Evolutionary conservation across 2,113 vertebrate genomes (phyloP), one percentile per base, ranked within the genome.

Genomic region (Progne subis): DNA sequence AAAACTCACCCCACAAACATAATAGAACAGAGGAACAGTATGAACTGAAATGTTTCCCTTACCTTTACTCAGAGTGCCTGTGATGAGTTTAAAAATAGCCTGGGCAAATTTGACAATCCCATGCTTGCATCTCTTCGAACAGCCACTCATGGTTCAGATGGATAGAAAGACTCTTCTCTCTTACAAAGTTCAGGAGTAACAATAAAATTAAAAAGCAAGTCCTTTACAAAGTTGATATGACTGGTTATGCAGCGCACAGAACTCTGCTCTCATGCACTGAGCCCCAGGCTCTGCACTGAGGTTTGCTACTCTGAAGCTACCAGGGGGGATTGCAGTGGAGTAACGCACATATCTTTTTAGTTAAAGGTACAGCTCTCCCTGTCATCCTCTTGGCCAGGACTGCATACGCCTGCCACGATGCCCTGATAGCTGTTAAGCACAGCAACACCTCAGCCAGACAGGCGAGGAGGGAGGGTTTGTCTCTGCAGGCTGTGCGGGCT

Each of bases 41-140:
- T 34, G 44, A 83, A 80, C 11, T 9, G 20, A 57, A 64, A 70
- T 2, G 2, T n/a, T 79, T 57, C 63, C 76, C 97, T 80, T 98
- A 99, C 99, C 99, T 99, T 99, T 99, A 91, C 81, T 98, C 86
- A 99, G 99, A 19, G 98, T 99, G 83, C 99, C 99, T 1, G 98
- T 98, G 96, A 99, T 97, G 88, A 99, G 98, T 96, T 97, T 99
- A 94, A 99, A 98, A 93, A 99, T 56, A 55, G 98, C 98, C 96
- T 98, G 96, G 55, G 96, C 98, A 92, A 99, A 99, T 98, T 99
- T 99, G 94, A 99, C 97, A 18, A 99, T 96, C 41, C 98, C 99
- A 8, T 98, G 98, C 97, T 98, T 99, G 97, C 99, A 99, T 71
- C 98, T 98, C 81, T 97, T 98, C 24, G 98, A 98, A 87, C 99